These are phyloP conservation scores for Pelecanus crispus DNA, from an alignment of 2,113 vertebrate species.

Conservation along the genomic window DNA sequence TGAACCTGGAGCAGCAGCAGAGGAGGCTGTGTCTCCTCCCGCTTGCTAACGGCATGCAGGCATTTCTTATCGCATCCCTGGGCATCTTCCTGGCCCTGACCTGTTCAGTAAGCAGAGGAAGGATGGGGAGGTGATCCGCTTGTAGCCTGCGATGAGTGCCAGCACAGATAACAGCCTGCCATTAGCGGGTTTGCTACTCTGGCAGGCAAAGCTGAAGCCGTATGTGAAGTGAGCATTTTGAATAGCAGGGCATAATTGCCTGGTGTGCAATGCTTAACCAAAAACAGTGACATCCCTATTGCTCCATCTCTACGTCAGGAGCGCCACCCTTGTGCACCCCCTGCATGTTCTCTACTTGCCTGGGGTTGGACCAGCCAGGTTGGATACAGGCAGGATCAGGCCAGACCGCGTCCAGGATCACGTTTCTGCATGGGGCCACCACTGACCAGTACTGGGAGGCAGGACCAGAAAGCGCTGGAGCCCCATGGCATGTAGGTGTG, in stretches of 20 bases:
- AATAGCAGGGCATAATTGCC: background rate
- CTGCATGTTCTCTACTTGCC: rapidly evolving
- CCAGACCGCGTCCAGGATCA: background rate
- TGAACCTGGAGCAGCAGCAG: background rate
- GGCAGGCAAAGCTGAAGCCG: background rate
- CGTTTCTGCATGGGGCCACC: background rate
- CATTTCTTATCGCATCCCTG: background rate
- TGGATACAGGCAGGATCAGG: background rate
- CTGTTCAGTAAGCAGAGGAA: background rate
- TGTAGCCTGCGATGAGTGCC: rapidly evolving
- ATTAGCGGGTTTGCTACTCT: background rate
- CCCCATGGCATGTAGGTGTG: rapidly evolving
- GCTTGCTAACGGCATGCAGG: background rate
- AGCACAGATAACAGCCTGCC: background rate
- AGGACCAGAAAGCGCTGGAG: background rate
- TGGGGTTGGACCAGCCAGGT: background rate
- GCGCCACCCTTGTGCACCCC: background rate
- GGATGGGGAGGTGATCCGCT: background rate
- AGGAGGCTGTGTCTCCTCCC: background rate
- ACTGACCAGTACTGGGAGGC: rapidly evolving
- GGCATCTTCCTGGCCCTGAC: background rate
- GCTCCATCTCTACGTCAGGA: background rate
- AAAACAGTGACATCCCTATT: background rate
- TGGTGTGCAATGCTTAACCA: rapidly evolving
- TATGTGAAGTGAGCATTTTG: rapidly evolving